Percentiles rank a stretch among this genome's conserved stretches.
These are phyloP conservation scores for Potamilus streckersoni DNA, from an alignment of 1,140 invertebrate genomes.

Conservation along the genomic window DNA sequence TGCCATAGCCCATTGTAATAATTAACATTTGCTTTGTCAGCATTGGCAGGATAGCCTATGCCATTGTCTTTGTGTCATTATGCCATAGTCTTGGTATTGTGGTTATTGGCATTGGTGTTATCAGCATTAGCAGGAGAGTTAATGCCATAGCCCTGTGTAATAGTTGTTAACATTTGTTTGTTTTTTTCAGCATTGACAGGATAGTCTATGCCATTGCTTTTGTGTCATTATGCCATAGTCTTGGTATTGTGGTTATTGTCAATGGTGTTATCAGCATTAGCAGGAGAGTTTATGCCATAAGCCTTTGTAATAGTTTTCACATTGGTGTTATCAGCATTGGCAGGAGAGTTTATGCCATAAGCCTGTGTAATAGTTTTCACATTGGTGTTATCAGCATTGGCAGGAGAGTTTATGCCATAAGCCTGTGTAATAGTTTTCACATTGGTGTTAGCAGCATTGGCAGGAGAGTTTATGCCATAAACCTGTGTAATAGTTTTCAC, in stretches of 20 bases:
- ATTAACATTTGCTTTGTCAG: not conserved
- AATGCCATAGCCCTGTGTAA: not conserved
- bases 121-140: no score
- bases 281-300: no score
- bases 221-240: not conserved
- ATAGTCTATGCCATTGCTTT: not conserved
- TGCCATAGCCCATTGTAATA: not conserved
- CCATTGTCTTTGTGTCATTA: not conserved
- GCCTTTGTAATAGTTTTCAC: not conserved
- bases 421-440: not conserved
- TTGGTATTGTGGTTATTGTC: no score
- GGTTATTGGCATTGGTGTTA: no score
- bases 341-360: no score
- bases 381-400: not conserved
- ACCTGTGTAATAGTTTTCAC: not conserved
- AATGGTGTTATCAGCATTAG: no score
- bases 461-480: no score
- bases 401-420: no score
- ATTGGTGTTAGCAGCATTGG: no score
- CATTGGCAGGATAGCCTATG: not conserved
- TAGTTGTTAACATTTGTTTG: not conserved
- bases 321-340: no score
- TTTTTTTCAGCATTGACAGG: not conserved
- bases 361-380: not conserved
- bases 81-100: not conserved